A percentile compares a stretch with the other conserved stretches of the same genome.
Evolutionary conservation across 2,888 invertebrate species (phyloP).

Genomic region (Mycalesis mineus): DNA sequence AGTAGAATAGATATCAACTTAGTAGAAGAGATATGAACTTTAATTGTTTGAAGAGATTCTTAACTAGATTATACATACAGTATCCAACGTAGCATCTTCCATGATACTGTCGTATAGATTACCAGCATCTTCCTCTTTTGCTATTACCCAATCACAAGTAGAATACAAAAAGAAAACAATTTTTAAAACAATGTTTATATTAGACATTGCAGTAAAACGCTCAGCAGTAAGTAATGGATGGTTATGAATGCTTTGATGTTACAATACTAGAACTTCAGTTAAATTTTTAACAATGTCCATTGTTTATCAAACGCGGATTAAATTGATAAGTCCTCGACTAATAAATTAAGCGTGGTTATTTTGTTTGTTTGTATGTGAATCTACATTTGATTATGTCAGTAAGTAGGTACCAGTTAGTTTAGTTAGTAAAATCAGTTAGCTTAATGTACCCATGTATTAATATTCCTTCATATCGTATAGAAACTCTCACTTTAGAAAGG

Average conservation of each 20-base stretch:
- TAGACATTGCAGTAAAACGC: not conserved
- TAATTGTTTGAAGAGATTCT: no score
- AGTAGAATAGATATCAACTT: no score
- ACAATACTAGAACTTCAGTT: conserved; percentile 3
- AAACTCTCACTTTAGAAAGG: no score
- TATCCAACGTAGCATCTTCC: conserved; percentile 62
- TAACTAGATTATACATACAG: conserved; percentile 45
- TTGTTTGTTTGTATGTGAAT: conserved; percentile 10
- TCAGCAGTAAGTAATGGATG: not conserved
- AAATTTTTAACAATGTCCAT: conserved; percentile 3
- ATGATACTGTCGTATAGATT: conserved; percentile 42
- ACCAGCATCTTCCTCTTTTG: not conserved
- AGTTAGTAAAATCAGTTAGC: no score
- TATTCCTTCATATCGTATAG: no score
- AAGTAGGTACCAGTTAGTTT: no score
- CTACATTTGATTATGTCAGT: not conserved
- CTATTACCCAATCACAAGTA: not conserved
- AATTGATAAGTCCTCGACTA: conserved; percentile 7
- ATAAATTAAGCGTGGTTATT: not conserved
- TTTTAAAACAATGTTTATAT: not conserved
- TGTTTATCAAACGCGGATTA: conserved; percentile 7
- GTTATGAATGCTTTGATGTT: not conserved
- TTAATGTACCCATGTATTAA: no score
- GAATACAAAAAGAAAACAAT: not conserved
- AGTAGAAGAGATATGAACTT: no score